These are phyloP conservation scores for Parthenolecanium corni DNA, from an alignment of 2,888 invertebrate species.

Conservation along the genomic window DNA sequence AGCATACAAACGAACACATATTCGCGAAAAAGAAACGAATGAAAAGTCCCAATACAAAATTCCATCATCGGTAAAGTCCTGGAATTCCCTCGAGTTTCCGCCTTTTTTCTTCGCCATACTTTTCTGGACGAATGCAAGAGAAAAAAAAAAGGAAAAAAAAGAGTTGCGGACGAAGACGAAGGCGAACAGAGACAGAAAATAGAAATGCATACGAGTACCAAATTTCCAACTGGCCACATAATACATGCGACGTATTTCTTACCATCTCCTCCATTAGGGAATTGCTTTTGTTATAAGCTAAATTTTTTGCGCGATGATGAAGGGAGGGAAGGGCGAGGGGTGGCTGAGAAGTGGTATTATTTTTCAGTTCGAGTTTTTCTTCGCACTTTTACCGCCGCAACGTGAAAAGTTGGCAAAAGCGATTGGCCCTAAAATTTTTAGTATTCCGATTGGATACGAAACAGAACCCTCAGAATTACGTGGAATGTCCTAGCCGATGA, in stretches of 20 bases:
- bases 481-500: too few species aligned
- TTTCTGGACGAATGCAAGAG: background rate
- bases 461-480: too few species aligned
- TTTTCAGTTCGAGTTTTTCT: too few species aligned
- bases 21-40: background rate
- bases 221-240: slow-evolving; percentile 12
- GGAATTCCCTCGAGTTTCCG: slow-evolving; percentile 20
- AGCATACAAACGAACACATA: too few species aligned
- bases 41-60: slow-evolving; percentile 24
- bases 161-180: slow-evolving; percentile 9
- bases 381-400: too few species aligned
- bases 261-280: slow-evolving; percentile 23
- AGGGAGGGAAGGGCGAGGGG: too few species aligned
- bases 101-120: slow-evolving; percentile 11
- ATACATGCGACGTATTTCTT: background rate
- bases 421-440: too few species aligned
- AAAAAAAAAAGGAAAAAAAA: background rate
- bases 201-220: too few species aligned
- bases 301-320: slow-evolving; percentile 6
- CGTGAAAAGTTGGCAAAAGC: too few species aligned
- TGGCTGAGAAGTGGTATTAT: too few species aligned
- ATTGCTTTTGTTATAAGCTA: slow-evolving; percentile 23
- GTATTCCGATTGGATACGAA: too few species aligned
- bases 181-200: too few species aligned
- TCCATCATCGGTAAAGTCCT: slow-evolving; percentile 17